Base-by-base conservation (phyloP, 1,140 invertebrate genomes). In the Drosophila serrata region DNA sequence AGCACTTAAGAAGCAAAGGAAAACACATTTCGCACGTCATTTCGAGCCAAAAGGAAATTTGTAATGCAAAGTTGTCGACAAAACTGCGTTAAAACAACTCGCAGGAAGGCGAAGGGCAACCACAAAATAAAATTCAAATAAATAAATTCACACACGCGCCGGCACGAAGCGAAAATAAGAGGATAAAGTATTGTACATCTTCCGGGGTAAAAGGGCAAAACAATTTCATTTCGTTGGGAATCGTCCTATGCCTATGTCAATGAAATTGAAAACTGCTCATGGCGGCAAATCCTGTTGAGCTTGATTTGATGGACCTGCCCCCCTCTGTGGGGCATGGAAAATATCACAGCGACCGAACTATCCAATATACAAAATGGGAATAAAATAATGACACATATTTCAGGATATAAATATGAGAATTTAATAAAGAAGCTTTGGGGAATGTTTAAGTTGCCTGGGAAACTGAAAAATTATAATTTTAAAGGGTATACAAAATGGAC, bases 61-160 rank as follows among this genome's bases (percentile, higher is more conserved):
- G 84, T 72, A 79, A 88, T 88, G 81, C 85, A 84, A 88, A 90
- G 73, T 90, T 84, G 61, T 64, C 62, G 51, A 55, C 46, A 61
- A 75, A 87, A 80, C 43, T 67, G 82, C 72, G 82, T 82, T 86
- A 67, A 88, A 88, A 74, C 57, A 76, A 76, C 56, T 68, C 42
- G 45, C 62, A 11, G 11, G 6, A 9, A 19, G 22, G 13, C 2
- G 13, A 45, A 42, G 17, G 35, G 39, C 74, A 85, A 79, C 85
- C 81, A 73, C 85, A 88, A 76, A 81, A 85, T 90, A 75, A 90
- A 90, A 90, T 81, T 90, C 85, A 86, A 90, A 81, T 90, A 90
- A 85, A 90, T 79, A 90, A 72, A 85, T 78, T 79, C 76, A 73
- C 67, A 81, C 77, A 85, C 81, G 78, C 77, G 63, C 79, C 56